phyloP scores from a whole-genome alignment of 2,888 invertebrate species.

The Seira ritae region DNA sequence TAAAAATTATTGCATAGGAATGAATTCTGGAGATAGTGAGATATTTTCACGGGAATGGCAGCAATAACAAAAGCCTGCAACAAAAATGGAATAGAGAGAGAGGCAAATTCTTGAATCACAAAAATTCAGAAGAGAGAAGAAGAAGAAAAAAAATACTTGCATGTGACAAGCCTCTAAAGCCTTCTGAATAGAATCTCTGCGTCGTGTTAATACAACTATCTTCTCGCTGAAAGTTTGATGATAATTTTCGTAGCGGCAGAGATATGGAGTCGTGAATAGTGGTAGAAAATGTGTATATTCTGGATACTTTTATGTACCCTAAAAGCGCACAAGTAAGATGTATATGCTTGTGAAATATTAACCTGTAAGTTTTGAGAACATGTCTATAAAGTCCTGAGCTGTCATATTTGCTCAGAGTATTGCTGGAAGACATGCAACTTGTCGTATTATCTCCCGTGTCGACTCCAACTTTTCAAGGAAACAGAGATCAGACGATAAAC shows the following conservation, averaged over 20 bases:
- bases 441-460: slow-evolving; percentile 26
- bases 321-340: no score
- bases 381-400: no score
- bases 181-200: slow-evolving; percentile 8
- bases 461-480: slow-evolving; percentile 8
- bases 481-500: no score
- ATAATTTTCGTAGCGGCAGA: background rate
- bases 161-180: slow-evolving; percentile 29
- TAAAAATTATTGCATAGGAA: no score
- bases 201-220: slow-evolving; percentile 28
- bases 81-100: background rate
- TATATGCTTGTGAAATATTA: no score
- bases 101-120: slow-evolving; percentile 2
- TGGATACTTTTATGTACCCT: no score
- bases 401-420: background rate
- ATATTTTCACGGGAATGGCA: no score
- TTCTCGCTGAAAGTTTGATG: slow-evolving; percentile 37
- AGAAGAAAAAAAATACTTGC: slow-evolving; percentile 29
- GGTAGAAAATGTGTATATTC: no score
- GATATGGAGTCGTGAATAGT: no score
- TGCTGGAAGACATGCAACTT: slow-evolving; percentile 27
- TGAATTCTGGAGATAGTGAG: no score
- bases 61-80: no score
- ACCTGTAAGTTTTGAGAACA: no score
- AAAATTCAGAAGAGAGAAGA: slow-evolving; percentile 15